A percentile compares a stretch with the other conserved stretches of the same genome.
Evolutionary conservation across 2,888 invertebrate genomes (phyloP).

Genomic region (Drosophila mettleri): DNA sequence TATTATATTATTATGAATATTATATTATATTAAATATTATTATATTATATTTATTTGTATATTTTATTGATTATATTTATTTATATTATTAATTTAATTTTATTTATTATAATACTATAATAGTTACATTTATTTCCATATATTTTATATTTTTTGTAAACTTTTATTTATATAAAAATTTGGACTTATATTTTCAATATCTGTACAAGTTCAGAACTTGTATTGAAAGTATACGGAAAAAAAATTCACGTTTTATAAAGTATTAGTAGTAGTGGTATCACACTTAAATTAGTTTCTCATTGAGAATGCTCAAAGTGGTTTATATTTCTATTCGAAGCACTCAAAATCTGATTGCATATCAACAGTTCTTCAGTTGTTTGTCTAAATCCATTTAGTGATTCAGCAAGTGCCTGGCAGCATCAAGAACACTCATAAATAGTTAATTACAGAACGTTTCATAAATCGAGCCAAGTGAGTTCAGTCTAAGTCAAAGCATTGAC

Average conservation of each 20-base stretch:
- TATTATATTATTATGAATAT: no score
- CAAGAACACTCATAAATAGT: slow-evolving; percentile 67
- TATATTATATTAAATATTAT: no score
- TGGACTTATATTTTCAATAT: no score
- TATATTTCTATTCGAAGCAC: not conserved
- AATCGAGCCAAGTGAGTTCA: slow-evolving; percentile 63
- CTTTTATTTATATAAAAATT: no score
- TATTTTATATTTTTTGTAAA: no score
- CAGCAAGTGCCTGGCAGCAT: slow-evolving; percentile 32
- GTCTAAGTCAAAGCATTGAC: slow-evolving; percentile 36
- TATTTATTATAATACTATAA: no score
- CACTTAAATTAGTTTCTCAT: not conserved
- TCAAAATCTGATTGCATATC: not conserved
- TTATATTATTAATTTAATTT: no score
- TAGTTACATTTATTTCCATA: no score
- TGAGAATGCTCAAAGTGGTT: not conserved
- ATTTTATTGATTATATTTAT: no score
- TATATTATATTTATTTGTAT: no score
- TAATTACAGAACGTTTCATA: slow-evolving; percentile 77
- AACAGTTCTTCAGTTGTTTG: not conserved
- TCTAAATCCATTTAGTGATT: slow-evolving; percentile 21
- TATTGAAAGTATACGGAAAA: not conserved
- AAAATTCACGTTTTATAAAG: not conserved
- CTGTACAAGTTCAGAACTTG: no score
- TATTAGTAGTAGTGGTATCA: no score